These are phyloP conservation scores for Galerucella nymphaeae DNA, from an alignment of 2,888 invertebrate species.

Conservation along the genomic window DNA sequence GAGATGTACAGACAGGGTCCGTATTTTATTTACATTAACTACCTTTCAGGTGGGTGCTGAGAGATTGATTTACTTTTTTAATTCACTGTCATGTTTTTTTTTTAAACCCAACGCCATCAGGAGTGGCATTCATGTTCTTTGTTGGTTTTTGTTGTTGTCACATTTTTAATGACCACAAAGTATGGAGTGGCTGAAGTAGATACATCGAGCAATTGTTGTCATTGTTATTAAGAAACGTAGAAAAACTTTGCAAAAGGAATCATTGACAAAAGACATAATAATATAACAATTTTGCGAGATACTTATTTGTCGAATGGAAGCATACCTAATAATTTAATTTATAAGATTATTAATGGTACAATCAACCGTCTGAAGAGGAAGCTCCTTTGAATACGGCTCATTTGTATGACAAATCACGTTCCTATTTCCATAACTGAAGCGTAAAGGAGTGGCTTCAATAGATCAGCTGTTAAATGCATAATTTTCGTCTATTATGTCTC, in stretches of 20 bases:
- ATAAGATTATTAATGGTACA: constrained; percentile 44
- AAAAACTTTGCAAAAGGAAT: no score
- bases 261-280: neutral
- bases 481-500: constrained; percentile 2
- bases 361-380: constrained; percentile 45
- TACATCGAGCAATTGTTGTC: no score
- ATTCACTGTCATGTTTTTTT: neutral
- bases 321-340: constrained; percentile 14
- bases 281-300: neutral
- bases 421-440: constrained; percentile 52
- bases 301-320: neutral
- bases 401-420: constrained; percentile 50
- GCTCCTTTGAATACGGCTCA: constrained; percentile 45
- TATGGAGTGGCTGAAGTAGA: neutral
- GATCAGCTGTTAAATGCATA: constrained; percentile 48
- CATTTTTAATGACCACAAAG: neutral
- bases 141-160: neutral
- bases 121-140: neutral
- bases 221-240: no score
- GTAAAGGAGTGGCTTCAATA: constrained; percentile 48
- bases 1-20: neutral
- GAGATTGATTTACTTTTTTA: constrained; percentile 10
- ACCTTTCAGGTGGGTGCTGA: constrained; percentile 8
- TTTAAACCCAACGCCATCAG: neutral
- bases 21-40: constrained; percentile 8